phyloP scores from a whole-genome alignment of 2,888 invertebrate genomes.

The Acanthosepion pharaonis region DNA sequence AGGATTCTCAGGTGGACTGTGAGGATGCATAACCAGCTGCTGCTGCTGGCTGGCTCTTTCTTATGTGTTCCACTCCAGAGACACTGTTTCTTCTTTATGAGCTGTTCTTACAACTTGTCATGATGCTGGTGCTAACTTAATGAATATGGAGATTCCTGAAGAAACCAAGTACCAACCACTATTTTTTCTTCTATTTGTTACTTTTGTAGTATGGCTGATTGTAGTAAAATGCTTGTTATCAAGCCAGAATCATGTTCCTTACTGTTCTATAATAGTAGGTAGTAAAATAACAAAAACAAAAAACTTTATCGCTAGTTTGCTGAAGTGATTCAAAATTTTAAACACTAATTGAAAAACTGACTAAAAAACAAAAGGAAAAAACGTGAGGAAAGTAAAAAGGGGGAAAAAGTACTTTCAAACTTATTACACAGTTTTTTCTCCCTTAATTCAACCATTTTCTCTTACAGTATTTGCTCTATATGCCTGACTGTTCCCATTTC shows the following conservation, averaged over 20 bases:
- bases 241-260: neutral
- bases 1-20: neutral
- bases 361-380: neutral
- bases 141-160: conserved; percentile 7
- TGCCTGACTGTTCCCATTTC: neutral
- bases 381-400: neutral
- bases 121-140: neutral
- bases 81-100: neutral
- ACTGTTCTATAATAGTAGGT: neutral
- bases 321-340: neutral
- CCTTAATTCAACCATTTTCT: neutral
- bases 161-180: neutral
- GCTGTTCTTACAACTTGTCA: neutral
- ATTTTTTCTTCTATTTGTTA: neutral
- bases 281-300: neutral
- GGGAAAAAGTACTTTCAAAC: neutral
- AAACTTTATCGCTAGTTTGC: neutral
- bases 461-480: neutral
- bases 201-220: neutral
- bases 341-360: neutral
- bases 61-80: neutral
- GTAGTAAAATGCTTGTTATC: neutral
- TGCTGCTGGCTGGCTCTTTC: neutral
- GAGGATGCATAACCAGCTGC: neutral
- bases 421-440: neutral